Conservation (phyloP, 2,113 vertebrate species). For the Toxotes chatareus region DNA sequence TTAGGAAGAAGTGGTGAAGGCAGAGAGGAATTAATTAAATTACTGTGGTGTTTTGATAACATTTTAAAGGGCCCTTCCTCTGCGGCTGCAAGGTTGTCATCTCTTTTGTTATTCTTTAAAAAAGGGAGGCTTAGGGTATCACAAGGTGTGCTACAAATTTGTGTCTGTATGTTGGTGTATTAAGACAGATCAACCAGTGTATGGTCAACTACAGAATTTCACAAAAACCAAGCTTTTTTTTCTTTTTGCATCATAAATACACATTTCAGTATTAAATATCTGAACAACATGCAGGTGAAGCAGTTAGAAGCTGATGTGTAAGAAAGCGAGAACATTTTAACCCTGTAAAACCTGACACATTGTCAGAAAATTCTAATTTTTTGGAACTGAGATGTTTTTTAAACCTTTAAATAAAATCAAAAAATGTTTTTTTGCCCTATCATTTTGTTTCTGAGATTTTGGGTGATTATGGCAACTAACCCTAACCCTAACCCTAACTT, state of each 20-base stretch:
- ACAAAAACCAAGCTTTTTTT: neutral
- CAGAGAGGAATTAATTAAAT: conserved; percentile 33
- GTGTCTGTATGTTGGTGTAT: conserved; percentile 66
- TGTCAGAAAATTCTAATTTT: too few species aligned
- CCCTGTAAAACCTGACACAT: too few species aligned
- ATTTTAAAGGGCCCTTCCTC: neutral
- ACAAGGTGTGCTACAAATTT: neutral
- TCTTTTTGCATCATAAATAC: neutral
- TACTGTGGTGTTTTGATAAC: conserved; percentile 29
- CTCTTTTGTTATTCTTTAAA: conserved; percentile 74
- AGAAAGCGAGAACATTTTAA: neutral
- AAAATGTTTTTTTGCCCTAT: too few species aligned
- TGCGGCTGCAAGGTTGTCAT: conserved; percentile 63
- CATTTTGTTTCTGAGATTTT: too few species aligned
- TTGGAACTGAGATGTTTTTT: too few species aligned
- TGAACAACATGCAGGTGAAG: neutral
- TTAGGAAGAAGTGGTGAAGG: conserved; percentile 1
- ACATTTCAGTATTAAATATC: neutral
- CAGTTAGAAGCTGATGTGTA: too few species aligned
- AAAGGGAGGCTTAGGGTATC: neutral
- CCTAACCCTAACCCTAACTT: too few species aligned
- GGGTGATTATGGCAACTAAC: too few species aligned
- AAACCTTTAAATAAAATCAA: too few species aligned
- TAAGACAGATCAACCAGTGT: conserved; percentile 84
- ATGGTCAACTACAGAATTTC: conserved; percentile 67